A percentile compares a stretch with the other conserved stretches of the same genome.
phyloP scores from a whole-genome alignment of 2,888 invertebrate species.

The Ypsolopha sequella region DNA sequence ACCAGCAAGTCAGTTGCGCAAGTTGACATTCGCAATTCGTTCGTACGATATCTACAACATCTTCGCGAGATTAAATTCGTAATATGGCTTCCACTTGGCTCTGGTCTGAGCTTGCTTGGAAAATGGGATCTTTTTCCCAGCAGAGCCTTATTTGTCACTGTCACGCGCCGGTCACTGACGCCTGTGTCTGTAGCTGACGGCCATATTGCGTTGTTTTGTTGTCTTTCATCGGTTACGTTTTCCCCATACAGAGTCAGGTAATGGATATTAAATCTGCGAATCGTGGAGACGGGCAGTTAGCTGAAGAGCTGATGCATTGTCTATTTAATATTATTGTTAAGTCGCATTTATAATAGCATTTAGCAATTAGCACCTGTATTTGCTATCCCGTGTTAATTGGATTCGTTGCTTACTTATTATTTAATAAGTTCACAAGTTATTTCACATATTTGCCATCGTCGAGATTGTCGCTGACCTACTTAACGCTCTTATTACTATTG shows the following conservation, averaged over 20 bases:
- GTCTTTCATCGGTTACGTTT: constrained; percentile 48
- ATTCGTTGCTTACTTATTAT: no score
- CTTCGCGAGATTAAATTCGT: constrained; percentile 67
- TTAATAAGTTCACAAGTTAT: no score
- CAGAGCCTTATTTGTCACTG: constrained; percentile 55
- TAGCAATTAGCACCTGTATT: no score
- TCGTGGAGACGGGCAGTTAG: neutral
- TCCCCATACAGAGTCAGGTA: constrained; percentile 9
- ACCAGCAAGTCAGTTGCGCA: neutral
- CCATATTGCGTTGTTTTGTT: constrained; percentile 40
- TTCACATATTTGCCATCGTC: no score
- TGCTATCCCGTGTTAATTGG: no score
- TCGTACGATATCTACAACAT: constrained; percentile 51
- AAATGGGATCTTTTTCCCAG: constrained; percentile 53
- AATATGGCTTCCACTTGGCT: constrained; percentile 54
- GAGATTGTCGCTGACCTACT: no score
- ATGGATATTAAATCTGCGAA: constrained; percentile 3
- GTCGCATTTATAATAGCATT: no score
- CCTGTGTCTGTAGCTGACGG: constrained; percentile 53
- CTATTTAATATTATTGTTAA: neutral
- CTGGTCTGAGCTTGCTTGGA: constrained; percentile 40
- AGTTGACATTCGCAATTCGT: constrained; percentile 39
- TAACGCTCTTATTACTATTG: no score
- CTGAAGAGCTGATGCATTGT: no score
- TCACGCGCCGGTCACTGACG: constrained; percentile 40